Conservation (phyloP, 35 echinoderm and acorn worm species). For the Heliocidaris tuberculata region DNA sequence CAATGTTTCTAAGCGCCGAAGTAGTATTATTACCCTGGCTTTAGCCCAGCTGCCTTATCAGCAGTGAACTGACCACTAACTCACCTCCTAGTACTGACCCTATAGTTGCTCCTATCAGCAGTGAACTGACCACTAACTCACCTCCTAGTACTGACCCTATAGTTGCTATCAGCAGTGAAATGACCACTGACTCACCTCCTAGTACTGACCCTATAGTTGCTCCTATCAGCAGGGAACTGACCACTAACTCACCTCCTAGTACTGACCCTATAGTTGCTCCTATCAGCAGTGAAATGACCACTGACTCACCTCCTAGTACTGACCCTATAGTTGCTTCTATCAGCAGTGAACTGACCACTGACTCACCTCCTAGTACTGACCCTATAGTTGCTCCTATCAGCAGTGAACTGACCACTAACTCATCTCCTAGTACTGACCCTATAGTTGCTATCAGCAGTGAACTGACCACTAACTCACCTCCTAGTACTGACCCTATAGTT, state of each 20-base stretch:
- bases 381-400: conserved; percentile 68
- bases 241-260: conserved; percentile 58
- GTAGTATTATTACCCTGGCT: too few relatives aligned
- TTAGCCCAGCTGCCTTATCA: too few relatives aligned
- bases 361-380: conserved; percentile 66
- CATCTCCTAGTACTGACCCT: conserved; percentile 73
- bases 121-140: conserved; percentile 46
- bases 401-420: conserved; percentile 64
- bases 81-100: conserved; percentile 73
- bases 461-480: conserved; percentile 62
- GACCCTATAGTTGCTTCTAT: conserved; percentile 70
- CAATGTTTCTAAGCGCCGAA: too few relatives aligned
- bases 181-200: conserved; percentile 77
- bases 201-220: conserved; percentile 36
- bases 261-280: conserved; percentile 55
- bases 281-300: conserved; percentile 57
- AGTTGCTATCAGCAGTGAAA: conserved; percentile 57
- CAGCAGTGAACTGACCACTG: conserved; percentile 60
- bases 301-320: conserved; percentile 70
- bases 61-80: conserved; percentile 61
- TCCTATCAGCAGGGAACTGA: not conserved
- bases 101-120: too few relatives aligned
- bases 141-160: conserved; percentile 68
- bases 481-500: conserved; percentile 57
- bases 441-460: too few relatives aligned